Conservation (phyloP, 2,797 vertebrate genomes). For the Crocidura indochinensis region DNA sequence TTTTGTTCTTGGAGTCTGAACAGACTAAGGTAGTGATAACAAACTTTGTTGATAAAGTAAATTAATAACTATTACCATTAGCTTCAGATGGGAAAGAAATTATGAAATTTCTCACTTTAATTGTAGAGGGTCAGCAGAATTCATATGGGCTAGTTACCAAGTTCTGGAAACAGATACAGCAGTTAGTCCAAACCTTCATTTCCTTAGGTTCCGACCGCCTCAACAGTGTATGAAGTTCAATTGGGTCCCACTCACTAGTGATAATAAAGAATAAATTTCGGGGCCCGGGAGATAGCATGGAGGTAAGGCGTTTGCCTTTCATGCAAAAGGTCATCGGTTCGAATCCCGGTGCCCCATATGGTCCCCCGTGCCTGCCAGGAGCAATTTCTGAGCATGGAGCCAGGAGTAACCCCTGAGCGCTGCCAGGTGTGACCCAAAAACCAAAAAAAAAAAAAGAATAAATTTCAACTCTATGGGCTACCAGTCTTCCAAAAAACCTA, state of each 20-base stretch:
- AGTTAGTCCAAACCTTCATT: neutral
- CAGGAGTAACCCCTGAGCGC: no score
- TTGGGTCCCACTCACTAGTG: neutral
- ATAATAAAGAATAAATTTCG: no score
- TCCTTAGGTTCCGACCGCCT: neutral
- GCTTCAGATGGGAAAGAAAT: conserved; percentile 35
- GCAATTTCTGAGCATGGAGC: no score
- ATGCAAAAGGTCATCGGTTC: no score
- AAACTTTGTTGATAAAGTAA: neutral
- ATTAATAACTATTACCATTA: conserved; percentile 2
- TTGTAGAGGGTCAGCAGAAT: neutral
- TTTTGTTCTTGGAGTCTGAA: neutral
- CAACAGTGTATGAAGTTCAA: neutral
- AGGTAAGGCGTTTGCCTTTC: no score
- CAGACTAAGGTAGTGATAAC: neutral
- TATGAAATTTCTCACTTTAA: neutral
- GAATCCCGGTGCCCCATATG: no score
- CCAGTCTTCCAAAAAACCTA: neutral
- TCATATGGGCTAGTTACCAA: no score
- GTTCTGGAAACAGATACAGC: neutral
- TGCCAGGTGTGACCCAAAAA: no score
- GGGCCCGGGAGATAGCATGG: no score
- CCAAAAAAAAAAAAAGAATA: no score
- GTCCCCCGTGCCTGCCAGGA: no score
- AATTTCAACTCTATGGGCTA: neutral